Evolutionary conservation across 2,888 invertebrate genomes (phyloP).

Genomic region (Teinopalpus imperialis): DNA sequence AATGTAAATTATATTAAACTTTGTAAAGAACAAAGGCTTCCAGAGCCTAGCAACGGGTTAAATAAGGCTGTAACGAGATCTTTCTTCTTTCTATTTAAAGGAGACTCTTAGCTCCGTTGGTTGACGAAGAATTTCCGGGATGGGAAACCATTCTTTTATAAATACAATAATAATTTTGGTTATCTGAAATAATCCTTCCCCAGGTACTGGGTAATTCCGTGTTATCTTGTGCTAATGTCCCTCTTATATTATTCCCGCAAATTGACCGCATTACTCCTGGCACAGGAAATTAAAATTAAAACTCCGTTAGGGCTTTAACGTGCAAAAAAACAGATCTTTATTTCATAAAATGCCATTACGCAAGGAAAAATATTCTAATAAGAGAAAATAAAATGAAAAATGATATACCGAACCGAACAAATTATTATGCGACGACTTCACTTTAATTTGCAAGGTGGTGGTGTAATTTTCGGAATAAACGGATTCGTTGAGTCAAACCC

Average conservation of each 20-base stretch:
- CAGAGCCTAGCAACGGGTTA: conserved; percentile 54
- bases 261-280: conserved; percentile 55
- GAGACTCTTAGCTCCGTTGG: background rate
- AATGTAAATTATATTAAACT: conserved; percentile 62
- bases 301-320: background rate
- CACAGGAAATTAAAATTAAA: background rate
- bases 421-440: conserved; percentile 41
- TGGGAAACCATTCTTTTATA: conserved; percentile 58
- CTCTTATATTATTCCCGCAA: conserved; percentile 57
- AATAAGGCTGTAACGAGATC: conserved; percentile 47
- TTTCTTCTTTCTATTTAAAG: conserved; percentile 18
- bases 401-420: background rate
- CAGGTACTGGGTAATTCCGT: conserved; percentile 61
- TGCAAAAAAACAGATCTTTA: background rate
- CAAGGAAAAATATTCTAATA: no score
- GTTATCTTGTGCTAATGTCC: conserved; percentile 73
- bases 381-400: background rate
- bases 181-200: conserved; percentile 68
- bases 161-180: conserved; percentile 68
- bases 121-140: conserved; percentile 39
- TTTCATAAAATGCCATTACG: no score
- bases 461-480: conserved; percentile 12
- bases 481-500: conserved; percentile 13
- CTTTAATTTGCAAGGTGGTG: conserved; percentile 30
- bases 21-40: conserved; percentile 59